These are phyloP conservation scores for Scartelaos histophorus DNA, from an alignment of 2,113 vertebrate species.

Conservation along the genomic window DNA sequence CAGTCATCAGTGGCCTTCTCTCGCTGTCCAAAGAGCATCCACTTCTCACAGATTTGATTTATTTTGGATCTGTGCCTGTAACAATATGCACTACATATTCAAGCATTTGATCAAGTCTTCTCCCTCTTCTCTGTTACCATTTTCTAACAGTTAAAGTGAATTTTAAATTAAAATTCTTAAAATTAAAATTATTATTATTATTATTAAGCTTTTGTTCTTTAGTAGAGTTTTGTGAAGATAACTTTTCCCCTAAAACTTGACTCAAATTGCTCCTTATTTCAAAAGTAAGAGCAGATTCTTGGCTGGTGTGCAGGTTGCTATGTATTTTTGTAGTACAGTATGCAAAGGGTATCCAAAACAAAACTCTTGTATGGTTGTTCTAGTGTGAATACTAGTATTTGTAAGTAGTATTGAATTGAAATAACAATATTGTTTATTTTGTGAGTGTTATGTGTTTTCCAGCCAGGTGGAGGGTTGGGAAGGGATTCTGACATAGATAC, in stretches of 20 bases:
- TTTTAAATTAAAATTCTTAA: too few species aligned
- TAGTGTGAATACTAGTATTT: too few species aligned
- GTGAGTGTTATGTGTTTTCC: background rate
- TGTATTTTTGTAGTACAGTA: background rate
- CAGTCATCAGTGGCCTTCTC: conserved; percentile 66
- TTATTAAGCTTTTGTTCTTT: background rate
- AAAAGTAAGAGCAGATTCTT: background rate
- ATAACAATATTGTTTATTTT: too few species aligned
- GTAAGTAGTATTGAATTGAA: too few species aligned
- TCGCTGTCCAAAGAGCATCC: conserved; percentile 49
- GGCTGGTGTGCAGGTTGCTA: background rate
- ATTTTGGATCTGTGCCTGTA: background rate
- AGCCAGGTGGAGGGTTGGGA: background rate
- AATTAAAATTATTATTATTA: too few species aligned
- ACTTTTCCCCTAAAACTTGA: background rate
- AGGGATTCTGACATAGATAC: background rate
- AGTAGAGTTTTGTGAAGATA: background rate
- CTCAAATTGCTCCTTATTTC: too few species aligned
- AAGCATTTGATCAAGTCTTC: too few species aligned
- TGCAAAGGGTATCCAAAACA: too few species aligned
- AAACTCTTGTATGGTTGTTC: too few species aligned
- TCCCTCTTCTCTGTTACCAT: background rate
- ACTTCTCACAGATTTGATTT: conserved; percentile 39
- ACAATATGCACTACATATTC: too few species aligned
- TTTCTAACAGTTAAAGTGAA: background rate